Base-by-base conservation (phyloP, 2,113 vertebrate species). In the Columbina picui region DNA sequence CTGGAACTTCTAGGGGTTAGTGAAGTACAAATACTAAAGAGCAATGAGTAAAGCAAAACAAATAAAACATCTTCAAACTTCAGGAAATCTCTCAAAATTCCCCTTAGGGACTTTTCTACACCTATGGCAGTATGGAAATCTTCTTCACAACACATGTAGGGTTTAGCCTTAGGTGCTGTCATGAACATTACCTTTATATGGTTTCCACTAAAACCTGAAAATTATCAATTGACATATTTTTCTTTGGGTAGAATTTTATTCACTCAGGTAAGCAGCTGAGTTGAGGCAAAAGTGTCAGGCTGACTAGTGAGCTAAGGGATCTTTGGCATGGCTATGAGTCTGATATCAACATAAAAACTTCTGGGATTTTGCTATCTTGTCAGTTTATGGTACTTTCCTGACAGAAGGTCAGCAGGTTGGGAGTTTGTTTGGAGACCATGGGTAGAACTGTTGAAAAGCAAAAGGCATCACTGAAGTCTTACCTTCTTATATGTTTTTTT, bases 281-380 rank as follows among this genome's bases (percentile, higher is more conserved):
- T 14, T n/a, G 61, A 90, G 32, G 27, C 26, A 83, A 90, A 91
- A 16, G 39, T 93, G 52, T 89, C 73, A 88, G 60, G 9, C 17
- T 65, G 82, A 47, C 30, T 53, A n/a, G 55, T 6, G 26, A 87
- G 23, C 17, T 53, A 36, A 64, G 39, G 34, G 30, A 65, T 60
- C 11, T 26, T 20, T 64, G 84, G 34, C 22, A 47, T 61, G 50
- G 4, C 77, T 75, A 5, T n/a, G 57, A 76, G 75, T 63, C 11
- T 59, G 69, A 86, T 95, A 68, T 30, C 47, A 86, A 60, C 84
- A 53, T 19, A 45, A 95, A 93, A 68, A 77, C 94, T 91, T 89
- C 70, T 71, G 71, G 55, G 50, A 95, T 96, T 97, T 97, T 95
- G 63, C 38, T 96, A 4, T 67, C 65, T 75, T 94, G 71, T 89